These are phyloP conservation scores for Regulus satrapa DNA, from an alignment of 2,113 vertebrate genomes.

Conservation along the genomic window DNA sequence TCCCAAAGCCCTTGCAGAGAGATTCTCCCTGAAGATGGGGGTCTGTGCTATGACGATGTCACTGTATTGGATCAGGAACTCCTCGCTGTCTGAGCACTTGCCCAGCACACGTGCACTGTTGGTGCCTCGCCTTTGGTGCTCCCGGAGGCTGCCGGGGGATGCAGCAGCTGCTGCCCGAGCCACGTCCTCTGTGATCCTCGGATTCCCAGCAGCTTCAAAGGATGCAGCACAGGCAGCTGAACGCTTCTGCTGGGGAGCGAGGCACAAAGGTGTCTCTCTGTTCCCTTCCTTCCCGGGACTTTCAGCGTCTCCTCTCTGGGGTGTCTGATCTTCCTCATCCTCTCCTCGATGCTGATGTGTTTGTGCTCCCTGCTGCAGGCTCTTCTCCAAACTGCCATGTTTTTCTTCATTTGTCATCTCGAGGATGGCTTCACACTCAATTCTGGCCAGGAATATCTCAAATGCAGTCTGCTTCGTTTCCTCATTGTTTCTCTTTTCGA, in stretches of 20 bases:
- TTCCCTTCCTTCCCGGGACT: not conserved
- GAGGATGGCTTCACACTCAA: constrained; percentile 72
- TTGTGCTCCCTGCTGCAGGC: constrained; percentile 48
- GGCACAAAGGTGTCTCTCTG: not conserved
- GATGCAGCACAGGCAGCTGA: not conserved
- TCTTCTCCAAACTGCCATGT: constrained; percentile 23
- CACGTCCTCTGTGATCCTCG: not conserved
- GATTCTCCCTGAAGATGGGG: constrained; percentile 51
- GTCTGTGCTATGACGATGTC: constrained; percentile 77
- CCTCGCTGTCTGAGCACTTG: constrained; percentile 42
- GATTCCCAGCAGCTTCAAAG: not conserved
- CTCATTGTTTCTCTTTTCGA: constrained; percentile 60
- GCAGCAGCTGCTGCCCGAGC: not conserved
- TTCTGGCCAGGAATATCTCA: constrained; percentile 82
- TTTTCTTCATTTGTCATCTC: constrained; percentile 62
- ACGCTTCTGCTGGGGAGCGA: not conserved
- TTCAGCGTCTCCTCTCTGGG: not conserved
- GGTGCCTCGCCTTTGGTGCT: not conserved
- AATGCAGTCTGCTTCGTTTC: constrained; percentile 73
- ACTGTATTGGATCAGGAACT: constrained; percentile 72
- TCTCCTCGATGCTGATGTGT: not conserved
- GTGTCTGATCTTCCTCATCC: not conserved
- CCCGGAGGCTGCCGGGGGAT: not conserved
- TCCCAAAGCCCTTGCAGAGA: not conserved
- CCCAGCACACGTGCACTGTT: accelerated